These are phyloP conservation scores for Calosoma granatense DNA, from an alignment of 1,140 invertebrate genomes.

Conservation along the genomic window DNA sequence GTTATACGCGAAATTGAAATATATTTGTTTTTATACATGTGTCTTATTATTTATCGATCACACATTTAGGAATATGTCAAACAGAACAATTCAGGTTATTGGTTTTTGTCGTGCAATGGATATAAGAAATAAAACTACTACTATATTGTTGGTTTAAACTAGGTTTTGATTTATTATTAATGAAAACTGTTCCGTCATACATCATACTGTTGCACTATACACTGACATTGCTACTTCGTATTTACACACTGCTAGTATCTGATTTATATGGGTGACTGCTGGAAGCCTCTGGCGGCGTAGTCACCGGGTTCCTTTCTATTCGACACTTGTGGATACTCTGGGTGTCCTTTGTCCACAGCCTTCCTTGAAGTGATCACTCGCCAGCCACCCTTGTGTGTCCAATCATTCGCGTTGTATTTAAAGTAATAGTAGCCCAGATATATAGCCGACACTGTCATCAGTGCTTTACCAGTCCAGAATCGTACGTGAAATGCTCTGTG, in stretches of 20 bases:
- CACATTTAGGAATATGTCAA: too few relatives aligned
- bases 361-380: constrained; percentile 40
- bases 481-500: constrained; percentile 42
- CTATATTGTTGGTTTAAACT: too few relatives aligned
- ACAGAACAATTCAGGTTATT: too few relatives aligned
- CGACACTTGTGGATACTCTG: constrained; percentile 47
- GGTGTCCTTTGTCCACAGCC: constrained; percentile 50
- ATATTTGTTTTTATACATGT: too few relatives aligned
- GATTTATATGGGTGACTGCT: not conserved
- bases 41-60: too few relatives aligned
- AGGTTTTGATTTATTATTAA: too few relatives aligned
- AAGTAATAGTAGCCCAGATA: constrained; percentile 57
- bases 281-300: constrained; percentile 56
- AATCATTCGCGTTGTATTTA: constrained; percentile 69
- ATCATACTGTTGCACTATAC: too few relatives aligned
- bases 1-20: too few relatives aligned
- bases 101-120: too few relatives aligned
- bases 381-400: constrained; percentile 61
- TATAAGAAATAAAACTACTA: too few relatives aligned
- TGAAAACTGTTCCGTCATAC: too few relatives aligned
- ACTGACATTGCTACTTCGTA: too few relatives aligned
- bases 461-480: constrained; percentile 50
- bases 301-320: constrained; percentile 44
- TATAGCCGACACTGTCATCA: constrained; percentile 37
- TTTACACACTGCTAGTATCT: not conserved